Evolutionary conservation across 2,797 vertebrate genomes (phyloP), one percentile per base, ranked within the genome.

Genomic region (Allenopithecus nigroviridis): DNA sequence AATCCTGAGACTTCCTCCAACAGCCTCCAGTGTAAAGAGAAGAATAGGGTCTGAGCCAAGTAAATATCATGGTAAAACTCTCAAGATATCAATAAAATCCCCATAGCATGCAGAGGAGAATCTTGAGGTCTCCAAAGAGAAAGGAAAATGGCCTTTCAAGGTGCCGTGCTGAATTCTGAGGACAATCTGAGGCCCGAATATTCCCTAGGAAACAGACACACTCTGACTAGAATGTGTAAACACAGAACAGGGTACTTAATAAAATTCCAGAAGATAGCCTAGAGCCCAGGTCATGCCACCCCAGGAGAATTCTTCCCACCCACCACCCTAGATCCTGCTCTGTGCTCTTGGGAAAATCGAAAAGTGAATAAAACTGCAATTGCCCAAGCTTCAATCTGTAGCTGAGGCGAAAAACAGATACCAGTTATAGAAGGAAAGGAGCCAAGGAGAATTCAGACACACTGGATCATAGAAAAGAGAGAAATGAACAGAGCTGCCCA

Each of bases 361-460:
- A 88, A 97, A 91, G 43, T 84, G 50, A 88, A 80, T 78, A 78
- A 94, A 96, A 36, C 19, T 70, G 6, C 33, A 72, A 30, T 50
- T 78, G 21, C 28, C 16, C 53, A 84, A 26, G 10, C n/a, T 92
- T 90, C 84, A 80, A 89, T 55, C 39, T 84, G 1, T 8, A 87
- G 36, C 36, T 61, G 12, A 90, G 9, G 39, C n/a, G 46, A 80
- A 94, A 95, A 94, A 50, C 21, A 87, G 19, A 55, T 79, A 80
- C 85, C 74, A 70, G 39, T 70, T 86, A 89, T 8, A 79, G 12
- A 68, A 48, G 11, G 17, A 79, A 93, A 17, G 17, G 19, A 81
- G 64, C 11, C n/a, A 91, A 89, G 80, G 64, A 93, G 39, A 91
- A 68, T 87, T 75, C 26, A 79, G 36, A 36, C n/a, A 79, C 48